Evolutionary conservation across 2,113 vertebrate species (phyloP), one percentile per base, ranked within the genome.

Genomic region (Mugil cephalus): DNA sequence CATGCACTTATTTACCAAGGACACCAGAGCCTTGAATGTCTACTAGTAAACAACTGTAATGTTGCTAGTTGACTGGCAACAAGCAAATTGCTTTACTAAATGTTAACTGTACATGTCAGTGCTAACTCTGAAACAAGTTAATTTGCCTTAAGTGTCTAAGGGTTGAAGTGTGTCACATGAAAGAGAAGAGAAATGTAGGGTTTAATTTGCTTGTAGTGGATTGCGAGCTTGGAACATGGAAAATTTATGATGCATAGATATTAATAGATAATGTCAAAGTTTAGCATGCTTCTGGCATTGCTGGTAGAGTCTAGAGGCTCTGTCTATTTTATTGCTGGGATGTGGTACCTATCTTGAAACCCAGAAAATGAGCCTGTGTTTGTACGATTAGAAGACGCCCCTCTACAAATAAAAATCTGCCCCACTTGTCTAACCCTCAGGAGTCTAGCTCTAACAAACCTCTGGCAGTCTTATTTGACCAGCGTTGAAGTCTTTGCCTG

Each of bases 391-490:
- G 19, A 18, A 45, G 36, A 65, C 8, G 1, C 15, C 46, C 46
- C 15, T 39, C 69, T 68, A 36, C 36, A 18, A 68, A 62, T 55
- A 53, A 40, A 62, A 10, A 59, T 71, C 45, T 62, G 17, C 21
- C 68, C 75, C 14, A 50, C 63, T 50, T 24, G 45, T 47, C 21
- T 70, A 64, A 55, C 55, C 64, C 60, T 40, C 42, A 14, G 47
- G 36, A 69, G 21, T 54, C 36, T 46, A 50, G 12, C 35, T 63
- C 30, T 8, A 56, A 71, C 45, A 78, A 63, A 51, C 17, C 30
- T 60, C 50, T 8, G 19, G 18, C 47, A 58, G 39, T 6, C 50
- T 80, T 53, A 46, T 66, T 65, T 72, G 70, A 76, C 75, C 42
- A 63, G 11, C 40, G 0, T 65, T 69, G 47, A 73, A 76, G 50